phyloP scores from a whole-genome alignment of 2,113 vertebrate species.

The Penelope pileata region DNA sequence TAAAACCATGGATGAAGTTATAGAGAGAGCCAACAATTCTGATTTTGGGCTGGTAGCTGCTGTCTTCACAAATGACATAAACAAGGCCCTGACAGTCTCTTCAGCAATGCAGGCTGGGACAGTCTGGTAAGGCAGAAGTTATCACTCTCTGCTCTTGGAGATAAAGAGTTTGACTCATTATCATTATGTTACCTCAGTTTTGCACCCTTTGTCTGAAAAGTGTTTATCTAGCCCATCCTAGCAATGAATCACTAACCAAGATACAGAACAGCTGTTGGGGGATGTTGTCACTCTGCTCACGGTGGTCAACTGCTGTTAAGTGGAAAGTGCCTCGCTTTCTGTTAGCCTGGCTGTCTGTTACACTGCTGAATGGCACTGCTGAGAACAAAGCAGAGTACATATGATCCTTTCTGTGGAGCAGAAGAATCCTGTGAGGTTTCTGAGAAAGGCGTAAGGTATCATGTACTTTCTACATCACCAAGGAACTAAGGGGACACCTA shows the following conservation, averaged over 20 bases:
- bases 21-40: conserved; percentile 95
- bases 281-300: not conserved
- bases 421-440: not conserved
- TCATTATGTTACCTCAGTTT: not conserved
- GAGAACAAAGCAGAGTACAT: not conserved
- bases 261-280: not conserved
- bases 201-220: not conserved
- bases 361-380: not conserved
- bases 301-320: not conserved
- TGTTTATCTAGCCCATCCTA: not conserved
- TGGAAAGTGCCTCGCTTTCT: not conserved
- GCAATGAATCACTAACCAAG: not conserved
- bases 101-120: conserved; percentile 97
- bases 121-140: conserved; percentile 86
- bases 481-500: not conserved
- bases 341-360: not conserved
- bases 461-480: not conserved
- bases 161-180: not conserved
- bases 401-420: not conserved
- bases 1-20: conserved; percentile 96
- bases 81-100: conserved; percentile 94
- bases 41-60: conserved; percentile 93
- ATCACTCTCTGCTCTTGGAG: not conserved
- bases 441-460: not conserved
- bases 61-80: conserved; percentile 95